Evolutionary conservation across 2,888 invertebrate genomes (phyloP).

Genomic region (Altica lythri): DNA sequence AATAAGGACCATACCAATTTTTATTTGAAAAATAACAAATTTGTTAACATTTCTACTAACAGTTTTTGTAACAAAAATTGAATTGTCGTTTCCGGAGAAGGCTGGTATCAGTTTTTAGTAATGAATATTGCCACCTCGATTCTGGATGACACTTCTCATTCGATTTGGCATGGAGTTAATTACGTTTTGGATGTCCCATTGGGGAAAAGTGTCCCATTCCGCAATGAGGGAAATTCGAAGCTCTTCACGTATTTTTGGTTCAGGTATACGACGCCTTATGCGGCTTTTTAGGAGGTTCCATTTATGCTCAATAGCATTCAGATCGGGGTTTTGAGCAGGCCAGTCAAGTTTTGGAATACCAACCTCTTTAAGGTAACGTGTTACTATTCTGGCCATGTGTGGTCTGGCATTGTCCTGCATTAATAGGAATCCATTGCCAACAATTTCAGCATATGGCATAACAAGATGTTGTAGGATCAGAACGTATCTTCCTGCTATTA

Average conservation of each 20-base stretch:
- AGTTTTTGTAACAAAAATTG: no score
- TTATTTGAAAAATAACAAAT: no score
- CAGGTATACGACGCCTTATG: conserved; percentile 4
- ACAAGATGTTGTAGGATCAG: conserved; percentile 4
- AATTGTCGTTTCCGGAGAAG: no score
- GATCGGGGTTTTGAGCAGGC: conserved; percentile 8
- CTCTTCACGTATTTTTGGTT: conserved; percentile 4
- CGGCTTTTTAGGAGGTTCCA: conserved; percentile 6
- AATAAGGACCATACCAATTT: no score
- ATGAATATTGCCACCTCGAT: no score
- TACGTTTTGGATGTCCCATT: background rate
- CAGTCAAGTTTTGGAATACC: conserved; percentile 26
- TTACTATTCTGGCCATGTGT: conserved; percentile 20
- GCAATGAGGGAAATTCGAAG: conserved; percentile 4
- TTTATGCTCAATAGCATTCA: conserved; percentile 22
- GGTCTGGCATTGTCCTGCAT: conserved; percentile 12
- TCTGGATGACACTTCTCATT: conserved; percentile 7
- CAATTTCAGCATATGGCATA: conserved; percentile 1
- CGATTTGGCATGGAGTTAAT: conserved; percentile 1
- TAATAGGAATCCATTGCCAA: conserved; percentile 13
- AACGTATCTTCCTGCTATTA: conserved; percentile 2
- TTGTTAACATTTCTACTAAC: no score
- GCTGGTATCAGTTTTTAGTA: no score
- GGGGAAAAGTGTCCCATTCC: conserved; percentile 1
- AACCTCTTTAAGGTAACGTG: conserved; percentile 24